Conservation (phyloP, 2,797 vertebrate species). For the Darevskia mixta region DNA sequence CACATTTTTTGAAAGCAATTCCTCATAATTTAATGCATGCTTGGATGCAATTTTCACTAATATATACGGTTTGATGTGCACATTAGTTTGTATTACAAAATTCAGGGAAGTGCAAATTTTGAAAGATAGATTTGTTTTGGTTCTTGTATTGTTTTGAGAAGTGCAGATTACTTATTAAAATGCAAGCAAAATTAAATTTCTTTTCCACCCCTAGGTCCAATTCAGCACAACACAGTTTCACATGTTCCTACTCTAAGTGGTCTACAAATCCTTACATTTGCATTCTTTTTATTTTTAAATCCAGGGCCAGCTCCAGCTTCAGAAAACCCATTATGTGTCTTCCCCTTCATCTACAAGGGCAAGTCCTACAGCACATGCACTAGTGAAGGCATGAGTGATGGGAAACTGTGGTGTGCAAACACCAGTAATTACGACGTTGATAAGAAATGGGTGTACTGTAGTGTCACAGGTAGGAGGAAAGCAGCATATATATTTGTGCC, state of each 20-base stretch:
- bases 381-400: background rate
- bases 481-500: background rate
- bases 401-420: slow-evolving; percentile 25
- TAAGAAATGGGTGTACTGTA: slow-evolving; percentile 19
- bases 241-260: background rate
- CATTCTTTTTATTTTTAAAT: background rate
- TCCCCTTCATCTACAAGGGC: slow-evolving; percentile 18
- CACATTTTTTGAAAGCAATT: too few relatives aligned
- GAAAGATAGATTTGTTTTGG: too few relatives aligned
- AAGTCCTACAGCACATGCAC: slow-evolving; percentile 2
- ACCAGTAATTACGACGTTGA: slow-evolving; percentile 17
- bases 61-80: too few relatives aligned
- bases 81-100: too few relatives aligned
- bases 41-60: too few relatives aligned
- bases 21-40: too few relatives aligned
- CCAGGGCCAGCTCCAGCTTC: background rate
- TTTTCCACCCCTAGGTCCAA: too few relatives aligned
- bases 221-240: too few relatives aligned
- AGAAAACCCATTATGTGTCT: background rate
- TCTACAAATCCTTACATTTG: background rate
- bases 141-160: too few relatives aligned
- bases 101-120: too few relatives aligned
- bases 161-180: too few relatives aligned
- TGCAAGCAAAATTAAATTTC: too few relatives aligned
- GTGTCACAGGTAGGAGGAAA: background rate